Evolutionary conservation across 2,888 invertebrate species (phyloP).

Genomic region (Drosophila falleni): DNA sequence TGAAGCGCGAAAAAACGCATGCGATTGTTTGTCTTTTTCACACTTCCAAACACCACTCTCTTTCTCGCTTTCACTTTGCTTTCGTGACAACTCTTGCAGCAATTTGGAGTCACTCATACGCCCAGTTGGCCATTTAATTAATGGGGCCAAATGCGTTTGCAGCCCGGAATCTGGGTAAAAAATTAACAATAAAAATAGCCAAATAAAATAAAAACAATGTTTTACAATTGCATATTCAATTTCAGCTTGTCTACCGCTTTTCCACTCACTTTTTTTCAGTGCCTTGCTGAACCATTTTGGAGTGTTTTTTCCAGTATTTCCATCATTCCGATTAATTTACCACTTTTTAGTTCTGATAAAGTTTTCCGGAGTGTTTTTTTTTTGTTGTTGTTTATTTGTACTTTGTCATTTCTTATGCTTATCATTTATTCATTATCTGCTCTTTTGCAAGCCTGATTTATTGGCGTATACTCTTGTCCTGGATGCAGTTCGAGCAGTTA

Average conservation of each 20-base stretch:
- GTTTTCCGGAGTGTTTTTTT: constrained; percentile 22
- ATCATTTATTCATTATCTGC: constrained; percentile 69
- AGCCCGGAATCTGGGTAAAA: constrained; percentile 1
- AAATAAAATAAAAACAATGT: constrained; percentile 34
- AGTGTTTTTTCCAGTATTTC: constrained; percentile 43
- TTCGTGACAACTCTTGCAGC: constrained; percentile 19
- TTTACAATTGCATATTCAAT: constrained; percentile 55
- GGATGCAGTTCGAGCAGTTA: constrained; percentile 28
- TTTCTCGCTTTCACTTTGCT: constrained; percentile 11
- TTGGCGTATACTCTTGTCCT: constrained; percentile 23
- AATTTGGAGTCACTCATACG: constrained; percentile 50
- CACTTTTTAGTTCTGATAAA: constrained; percentile 26
- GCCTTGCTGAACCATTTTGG: constrained; percentile 10
- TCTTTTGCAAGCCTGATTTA: constrained; percentile 62
- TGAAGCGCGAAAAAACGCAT: constrained; percentile 72
- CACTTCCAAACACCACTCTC: constrained; percentile 35
- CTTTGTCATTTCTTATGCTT: constrained; percentile 49
- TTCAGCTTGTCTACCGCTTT: constrained; percentile 23
- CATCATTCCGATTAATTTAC: constrained; percentile 26
- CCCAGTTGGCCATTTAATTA: constrained; percentile 72
- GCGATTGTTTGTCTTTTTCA: constrained; percentile 65
- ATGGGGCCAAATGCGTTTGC: constrained; percentile 58
- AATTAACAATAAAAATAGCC: constrained; percentile 3
- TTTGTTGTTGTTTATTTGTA: constrained; percentile 4
- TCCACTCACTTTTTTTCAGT: constrained; percentile 8